Percentiles rank a stretch among this genome's conserved stretches.
These are phyloP conservation scores for Sebastes baramenuke DNA, from an alignment of 2,797 vertebrate genomes.

Conservation along the genomic window DNA sequence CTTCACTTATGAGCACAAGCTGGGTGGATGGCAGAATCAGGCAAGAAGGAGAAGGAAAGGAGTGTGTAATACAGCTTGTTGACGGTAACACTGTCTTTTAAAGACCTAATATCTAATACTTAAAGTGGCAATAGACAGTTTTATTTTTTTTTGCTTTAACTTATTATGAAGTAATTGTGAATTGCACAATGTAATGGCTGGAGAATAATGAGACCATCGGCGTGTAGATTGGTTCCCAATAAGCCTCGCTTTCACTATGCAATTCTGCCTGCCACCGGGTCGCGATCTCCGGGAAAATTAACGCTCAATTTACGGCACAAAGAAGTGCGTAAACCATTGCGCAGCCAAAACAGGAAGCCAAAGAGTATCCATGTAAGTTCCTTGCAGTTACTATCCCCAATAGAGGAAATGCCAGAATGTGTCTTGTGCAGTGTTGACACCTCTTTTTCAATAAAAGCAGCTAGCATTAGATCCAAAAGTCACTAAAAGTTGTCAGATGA, in stretches of 20 bases:
- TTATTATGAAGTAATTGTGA: not conserved
- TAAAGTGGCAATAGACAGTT: not conserved
- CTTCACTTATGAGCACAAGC: constrained; percentile 7
- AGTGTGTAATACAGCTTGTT: not conserved
- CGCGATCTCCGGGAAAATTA: not conserved
- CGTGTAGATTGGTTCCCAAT: too few species aligned
- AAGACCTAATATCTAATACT: not conserved
- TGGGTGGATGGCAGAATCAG: not conserved
- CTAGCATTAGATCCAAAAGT: too few species aligned
- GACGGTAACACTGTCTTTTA: not conserved
- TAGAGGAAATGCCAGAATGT: too few species aligned
- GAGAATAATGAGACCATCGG: not conserved
- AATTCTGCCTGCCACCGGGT: not conserved
- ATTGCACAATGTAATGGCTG: not conserved
- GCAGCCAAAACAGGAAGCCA: not conserved
- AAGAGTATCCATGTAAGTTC: too few species aligned
- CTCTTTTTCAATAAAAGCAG: too few species aligned
- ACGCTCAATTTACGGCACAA: not conserved
- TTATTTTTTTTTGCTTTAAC: not conserved
- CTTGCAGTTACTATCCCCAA: too few species aligned
- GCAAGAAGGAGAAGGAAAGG: not conserved
- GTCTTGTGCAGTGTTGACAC: too few species aligned
- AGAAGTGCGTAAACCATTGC: not conserved
- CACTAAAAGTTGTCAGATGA: too few species aligned
- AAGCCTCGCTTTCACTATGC: not conserved